Base-by-base conservation (phyloP, 2,113 vertebrate genomes). In the Cryptoleucopteryx plumbea region DNA sequence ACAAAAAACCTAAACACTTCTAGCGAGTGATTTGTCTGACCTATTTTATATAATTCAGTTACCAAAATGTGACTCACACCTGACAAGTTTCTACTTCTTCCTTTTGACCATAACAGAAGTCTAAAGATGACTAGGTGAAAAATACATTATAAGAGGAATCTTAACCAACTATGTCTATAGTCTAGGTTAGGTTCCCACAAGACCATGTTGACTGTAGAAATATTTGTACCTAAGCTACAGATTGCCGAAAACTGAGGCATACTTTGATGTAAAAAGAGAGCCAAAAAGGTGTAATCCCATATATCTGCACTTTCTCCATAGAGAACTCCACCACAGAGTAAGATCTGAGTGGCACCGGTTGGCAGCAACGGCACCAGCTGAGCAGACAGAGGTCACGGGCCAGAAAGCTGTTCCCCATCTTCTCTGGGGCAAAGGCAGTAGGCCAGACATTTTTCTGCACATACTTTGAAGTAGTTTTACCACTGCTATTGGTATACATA, bases 401-500 rank as follows among this genome's bases (percentile, higher is more conserved):
- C 93, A 48, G 80, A 31, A 78, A 94, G 89, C 65, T 91, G 94
- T 29, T 96, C 68, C 23, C 23, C 65, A 74, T 91, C 84, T 94
- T 55, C 81, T 91, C 81, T 5, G 1, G 52, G 73, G 86, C 86
- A 89, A 91, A 84, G 80, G 91, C 89, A 82, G 18, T 4, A 71
- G 65, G 81, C 65, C 89, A 93, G 89, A 75, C 40, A 95, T 79
- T 95, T 90, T 93, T 63, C 70, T 85, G 52, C 43, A 48, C 36
- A 22, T 55, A n/a, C 81, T 96, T 90, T 82, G 81, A 94, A 96
- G 84, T 72, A 91, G 43, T 34, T 89, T 91, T 94, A 86, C 78
- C 34, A 56, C 36, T 90, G 66, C 36, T 87, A 14, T 95, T 93
- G 81, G 47, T 91, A 90, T 58, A 95, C 56, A 61, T 63, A 71